These are phyloP conservation scores for Proteles cristata DNA, from an alignment of 2,113 vertebrate genomes.

Conservation along the genomic window DNA sequence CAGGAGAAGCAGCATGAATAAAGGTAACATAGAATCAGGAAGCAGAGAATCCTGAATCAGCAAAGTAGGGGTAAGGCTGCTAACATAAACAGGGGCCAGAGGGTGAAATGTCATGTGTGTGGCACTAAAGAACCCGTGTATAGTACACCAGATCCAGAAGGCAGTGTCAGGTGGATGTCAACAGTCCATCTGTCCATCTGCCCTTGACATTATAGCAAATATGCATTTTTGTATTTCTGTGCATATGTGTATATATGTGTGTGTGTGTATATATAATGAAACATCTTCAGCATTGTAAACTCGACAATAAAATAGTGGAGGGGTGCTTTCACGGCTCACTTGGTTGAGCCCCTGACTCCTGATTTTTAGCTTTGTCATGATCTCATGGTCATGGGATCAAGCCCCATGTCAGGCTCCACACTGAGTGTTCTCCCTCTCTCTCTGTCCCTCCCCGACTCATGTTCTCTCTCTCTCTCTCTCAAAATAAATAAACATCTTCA, in stretches of 20 bases:
- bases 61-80: neutral
- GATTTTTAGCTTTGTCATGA: no score
- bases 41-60: neutral
- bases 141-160: neutral
- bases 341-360: no score
- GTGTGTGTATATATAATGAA: neutral
- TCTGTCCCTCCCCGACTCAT: no score
- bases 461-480: no score
- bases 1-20: neutral
- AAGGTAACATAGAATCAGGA: neutral
- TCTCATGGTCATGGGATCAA: no score
- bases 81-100: neutral
- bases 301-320: neutral
- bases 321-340: no score
- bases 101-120: neutral
- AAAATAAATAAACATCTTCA: no score
- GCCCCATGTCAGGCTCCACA: no score
- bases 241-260: no score
- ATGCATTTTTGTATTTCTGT: neutral
- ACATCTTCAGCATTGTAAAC: neutral
- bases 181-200: no score
- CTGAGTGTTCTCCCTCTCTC: no score
- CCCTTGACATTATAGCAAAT: neutral
- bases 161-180: neutral
- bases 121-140: rapidly evolving